Evolutionary conservation across 92 coral and sea anemone species (phyloP), one percentile per base, ranked within the genome.

Genomic region (Virgularia gustaviana): DNA sequence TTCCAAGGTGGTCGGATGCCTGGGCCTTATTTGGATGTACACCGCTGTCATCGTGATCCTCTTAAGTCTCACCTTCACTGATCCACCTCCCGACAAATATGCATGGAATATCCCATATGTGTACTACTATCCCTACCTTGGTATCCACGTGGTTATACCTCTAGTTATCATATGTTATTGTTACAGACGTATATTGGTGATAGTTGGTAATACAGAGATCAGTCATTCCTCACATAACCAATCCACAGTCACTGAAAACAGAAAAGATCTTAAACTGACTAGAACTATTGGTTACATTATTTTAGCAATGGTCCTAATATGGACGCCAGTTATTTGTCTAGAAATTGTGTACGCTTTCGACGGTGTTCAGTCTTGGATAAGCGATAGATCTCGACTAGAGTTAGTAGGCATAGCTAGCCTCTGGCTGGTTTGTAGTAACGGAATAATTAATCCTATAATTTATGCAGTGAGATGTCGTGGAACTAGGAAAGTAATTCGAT

Each of bases 341-440:
- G 88, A 84, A 73, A 22, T 73, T 5, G 55, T 84, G 23, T 84
- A 79, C 42, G 85, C 81, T 2, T 3, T 38, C 2, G 73, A 76
- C 32, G 73, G 78, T 42, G 45, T 20, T 0, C 15, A 79, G 12
- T 80, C 81, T 9, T 84, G 88, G 18, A 33, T 72, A 15, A 65
- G 28, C 22, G 58, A 52, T 4, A 52, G 58, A 33, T 52, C 13
- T 5, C 22, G 13, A 52, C 58, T 79, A 47, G 80, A 73, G 78
- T 51, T 39, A 61, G 54, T 84, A 15, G 88, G 81, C 7, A 74
- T 84, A 4, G 72, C 74, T 15, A 84, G 88, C 51, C 35, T 84
- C 11, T 84, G 88, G 88, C 7, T 79, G 4, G 49, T 78, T 29
- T 84, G 88, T 31, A 79, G 75, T 41, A 84, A 84, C 73, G 88